Evolutionary conservation across 2,888 invertebrate genomes (phyloP), one percentile per base, ranked within the genome.

Genomic region (Ceriagrion tenellum): DNA sequence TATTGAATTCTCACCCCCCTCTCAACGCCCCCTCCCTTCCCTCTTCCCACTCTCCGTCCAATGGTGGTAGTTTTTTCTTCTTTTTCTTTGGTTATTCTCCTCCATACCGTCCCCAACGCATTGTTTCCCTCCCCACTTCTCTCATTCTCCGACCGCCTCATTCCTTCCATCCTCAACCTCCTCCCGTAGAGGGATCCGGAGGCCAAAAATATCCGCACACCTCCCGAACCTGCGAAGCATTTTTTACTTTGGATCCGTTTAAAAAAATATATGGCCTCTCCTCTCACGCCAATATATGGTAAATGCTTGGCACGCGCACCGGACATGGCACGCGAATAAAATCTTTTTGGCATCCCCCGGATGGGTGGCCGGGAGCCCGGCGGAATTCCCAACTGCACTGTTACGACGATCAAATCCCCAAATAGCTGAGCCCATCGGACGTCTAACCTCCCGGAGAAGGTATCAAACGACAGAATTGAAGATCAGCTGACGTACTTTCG

Each of bases 231-330:
- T 35, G n/a, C 81, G 23, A 81, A 35, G 81, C 30, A 81, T 81
- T 81, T n/a, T 35, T 81, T 35, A 35, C 81, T 81, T 81, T 35
- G 81, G 81, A 35, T 81, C 81, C 81, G 81, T 81, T 81, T 81
- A 1, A 69, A n/a, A 69, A 69, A 69, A 69, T 20, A 63, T 16
- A 74, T 30, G 30, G 0, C 12, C 69, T 35, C 30, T 81, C 81
- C 12, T 26, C 81, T 23, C 81, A 16, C 30, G 35, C 81, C 35
- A 26, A 16, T 16, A 20, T 35, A 81, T 35, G 81, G 74, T 35
- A 81, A 30, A 35, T 81, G 81, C 59, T 59, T 59, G 59, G 59
- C 59, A 59, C 59, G 12, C 35, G 81, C 35, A 16, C 81, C 13
- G 35, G 30, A 35, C 16, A 30, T 35, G 81, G 81, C 81, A 81